phyloP scores from a whole-genome alignment of 1,140 invertebrate genomes.

The Penaeus indicus region DNA sequence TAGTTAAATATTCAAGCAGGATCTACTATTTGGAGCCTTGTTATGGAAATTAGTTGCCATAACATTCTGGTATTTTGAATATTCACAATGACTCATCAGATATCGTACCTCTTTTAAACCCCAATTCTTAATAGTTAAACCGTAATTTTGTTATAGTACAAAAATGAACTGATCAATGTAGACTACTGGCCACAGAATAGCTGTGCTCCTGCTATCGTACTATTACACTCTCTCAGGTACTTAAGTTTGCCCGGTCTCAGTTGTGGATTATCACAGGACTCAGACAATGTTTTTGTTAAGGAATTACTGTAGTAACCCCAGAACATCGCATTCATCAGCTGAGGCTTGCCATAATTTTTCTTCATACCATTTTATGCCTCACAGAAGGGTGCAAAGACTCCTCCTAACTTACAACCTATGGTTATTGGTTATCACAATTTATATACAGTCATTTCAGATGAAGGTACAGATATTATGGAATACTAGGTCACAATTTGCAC shows the following conservation, averaged over 20 bases:
- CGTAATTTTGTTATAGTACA: no score
- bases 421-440: slow-evolving; percentile 62
- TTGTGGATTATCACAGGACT: slow-evolving; percentile 61
- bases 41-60: no score
- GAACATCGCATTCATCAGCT: slow-evolving; percentile 57
- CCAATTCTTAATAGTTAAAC: no score
- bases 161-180: neutral
- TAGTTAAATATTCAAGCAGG: no score
- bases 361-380: slow-evolving; percentile 39
- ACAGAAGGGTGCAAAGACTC: slow-evolving; percentile 41
- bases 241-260: slow-evolving; percentile 61
- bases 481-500: slow-evolving; percentile 61
- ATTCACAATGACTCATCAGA: no score
- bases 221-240: slow-evolving; percentile 64
- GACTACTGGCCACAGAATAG: slow-evolving; percentile 39
- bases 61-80: no score
- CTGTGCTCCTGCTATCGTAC: slow-evolving; percentile 58
- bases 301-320: neutral
- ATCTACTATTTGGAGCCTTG: no score
- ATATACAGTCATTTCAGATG: slow-evolving; percentile 57
- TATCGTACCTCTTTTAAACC: no score
- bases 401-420: slow-evolving; percentile 61
- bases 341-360: slow-evolving; percentile 60
- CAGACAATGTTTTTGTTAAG: slow-evolving; percentile 59
- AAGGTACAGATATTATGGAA: slow-evolving; percentile 61